Conservation (phyloP, 2,888 invertebrate genomes). For the Lepidochitona cinerea region DNA sequence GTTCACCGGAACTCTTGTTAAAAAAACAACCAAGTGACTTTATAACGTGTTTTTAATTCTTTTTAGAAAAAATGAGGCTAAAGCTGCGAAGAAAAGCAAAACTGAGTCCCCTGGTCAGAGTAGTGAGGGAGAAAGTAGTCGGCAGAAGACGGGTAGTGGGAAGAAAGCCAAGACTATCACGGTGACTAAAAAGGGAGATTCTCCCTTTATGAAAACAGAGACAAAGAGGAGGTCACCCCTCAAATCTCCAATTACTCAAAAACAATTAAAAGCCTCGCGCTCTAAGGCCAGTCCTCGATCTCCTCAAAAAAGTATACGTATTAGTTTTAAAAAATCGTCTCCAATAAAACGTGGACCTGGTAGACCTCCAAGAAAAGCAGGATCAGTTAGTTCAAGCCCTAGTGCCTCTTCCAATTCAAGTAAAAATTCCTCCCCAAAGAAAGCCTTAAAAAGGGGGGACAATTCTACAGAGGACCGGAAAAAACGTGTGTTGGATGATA, state of each 20-base stretch:
- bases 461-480: constrained; percentile 16
- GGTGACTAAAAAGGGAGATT: constrained; percentile 22
- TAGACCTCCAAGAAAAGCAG: constrained; percentile 27
- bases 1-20: no score
- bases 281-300: background rate
- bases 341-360: background rate
- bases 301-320: background rate
- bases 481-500: constrained; percentile 1
- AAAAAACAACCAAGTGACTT: no score
- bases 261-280: background rate
- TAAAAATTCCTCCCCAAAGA: constrained; percentile 9
- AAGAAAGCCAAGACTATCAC: constrained; percentile 11
- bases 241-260: constrained; percentile 5
- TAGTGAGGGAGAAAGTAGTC: constrained; percentile 21
- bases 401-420: constrained; percentile 20
- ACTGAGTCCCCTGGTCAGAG: constrained; percentile 15
- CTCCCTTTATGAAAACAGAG: constrained; percentile 1
- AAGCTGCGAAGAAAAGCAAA: background rate
- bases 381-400: constrained; percentile 35
- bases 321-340: background rate
- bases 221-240: constrained; percentile 14
- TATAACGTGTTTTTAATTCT: no score
- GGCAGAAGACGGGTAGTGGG: constrained; percentile 17
- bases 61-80: no score
- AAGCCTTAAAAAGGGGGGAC: constrained; percentile 29